phyloP scores from a whole-genome alignment of 1,140 invertebrate genomes.

The Nasonia giraulti region DNA sequence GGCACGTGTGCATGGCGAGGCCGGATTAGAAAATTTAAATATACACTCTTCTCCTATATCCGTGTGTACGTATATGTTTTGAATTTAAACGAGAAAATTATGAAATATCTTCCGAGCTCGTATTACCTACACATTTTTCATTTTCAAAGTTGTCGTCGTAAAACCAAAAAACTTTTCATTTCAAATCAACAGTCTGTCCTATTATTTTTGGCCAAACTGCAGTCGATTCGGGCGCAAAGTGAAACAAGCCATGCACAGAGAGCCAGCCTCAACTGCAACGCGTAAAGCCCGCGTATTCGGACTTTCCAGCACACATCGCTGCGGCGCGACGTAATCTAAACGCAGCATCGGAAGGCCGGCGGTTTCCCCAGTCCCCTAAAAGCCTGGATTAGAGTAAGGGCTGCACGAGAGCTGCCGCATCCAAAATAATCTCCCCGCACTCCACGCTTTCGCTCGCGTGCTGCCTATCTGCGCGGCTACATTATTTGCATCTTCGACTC shows the following conservation, averaged over 20 bases:
- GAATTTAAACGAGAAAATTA: slow-evolving; percentile 31
- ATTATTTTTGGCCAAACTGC: too few relatives aligned
- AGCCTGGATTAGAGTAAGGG: slow-evolving; percentile 25
- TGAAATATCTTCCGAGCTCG: neutral
- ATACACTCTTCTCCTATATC: neutral
- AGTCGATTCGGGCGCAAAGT: neutral
- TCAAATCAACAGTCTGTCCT: too few relatives aligned
- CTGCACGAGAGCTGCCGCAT: neutral
- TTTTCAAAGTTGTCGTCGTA: neutral
- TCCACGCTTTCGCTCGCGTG: neutral
- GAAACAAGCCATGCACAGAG: neutral
- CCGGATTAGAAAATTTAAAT: slow-evolving; percentile 44
- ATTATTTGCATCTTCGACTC: slow-evolving; percentile 24
- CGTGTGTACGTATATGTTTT: neutral
- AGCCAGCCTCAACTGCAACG: too few relatives aligned
- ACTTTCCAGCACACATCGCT: neutral
- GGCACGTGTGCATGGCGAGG: neutral
- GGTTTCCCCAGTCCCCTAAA: slow-evolving; percentile 12
- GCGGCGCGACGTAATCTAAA: slow-evolving; percentile 3
- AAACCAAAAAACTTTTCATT: too few relatives aligned
- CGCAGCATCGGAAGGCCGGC: neutral
- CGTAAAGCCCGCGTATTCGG: neutral
- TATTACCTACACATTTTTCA: neutral
- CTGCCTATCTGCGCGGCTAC: slow-evolving; percentile 7
- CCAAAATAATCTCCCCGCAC: slow-evolving; percentile 17